phyloP scores from a whole-genome alignment of 2,888 invertebrate species.

The Limenitis camilla region DNA sequence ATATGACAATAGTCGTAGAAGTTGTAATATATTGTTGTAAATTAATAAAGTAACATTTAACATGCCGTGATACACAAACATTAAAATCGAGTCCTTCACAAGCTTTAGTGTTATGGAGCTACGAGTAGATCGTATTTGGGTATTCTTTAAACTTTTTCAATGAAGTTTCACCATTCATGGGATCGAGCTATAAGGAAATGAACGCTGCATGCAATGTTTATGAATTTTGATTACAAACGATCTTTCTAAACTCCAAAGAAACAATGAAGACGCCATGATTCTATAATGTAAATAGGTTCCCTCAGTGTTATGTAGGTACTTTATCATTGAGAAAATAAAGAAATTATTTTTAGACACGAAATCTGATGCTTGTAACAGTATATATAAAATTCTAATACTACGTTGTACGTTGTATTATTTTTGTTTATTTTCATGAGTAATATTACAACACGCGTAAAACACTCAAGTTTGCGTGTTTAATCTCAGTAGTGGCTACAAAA shows the following conservation, averaged over 20 bases:
- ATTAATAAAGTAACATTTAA: too few species aligned
- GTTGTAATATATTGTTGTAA: too few species aligned
- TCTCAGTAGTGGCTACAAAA: constrained; percentile 4
- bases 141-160: background rate
- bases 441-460: background rate
- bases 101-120: background rate
- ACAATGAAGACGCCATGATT: too few species aligned
- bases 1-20: too few species aligned
- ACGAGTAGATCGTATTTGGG: background rate
- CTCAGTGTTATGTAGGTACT: too few species aligned
- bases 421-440: constrained; percentile 4
- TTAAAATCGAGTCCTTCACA: background rate
- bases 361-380: too few species aligned
- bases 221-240: too few species aligned
- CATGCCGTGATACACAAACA: background rate
- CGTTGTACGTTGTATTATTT: background rate
- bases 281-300: too few species aligned
- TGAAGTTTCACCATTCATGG: constrained; percentile 3
- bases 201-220: constrained; percentile 7
- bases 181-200: constrained; percentile 9
- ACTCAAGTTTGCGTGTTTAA: constrained; percentile 6
- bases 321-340: too few species aligned
- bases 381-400: background rate
- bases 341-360: too few species aligned
- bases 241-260: too few species aligned